A percentile compares a stretch with the other conserved stretches of the same genome.
These are phyloP conservation scores for Marisa cornuarietis DNA, from an alignment of 1,140 invertebrate species.

Conservation along the genomic window DNA sequence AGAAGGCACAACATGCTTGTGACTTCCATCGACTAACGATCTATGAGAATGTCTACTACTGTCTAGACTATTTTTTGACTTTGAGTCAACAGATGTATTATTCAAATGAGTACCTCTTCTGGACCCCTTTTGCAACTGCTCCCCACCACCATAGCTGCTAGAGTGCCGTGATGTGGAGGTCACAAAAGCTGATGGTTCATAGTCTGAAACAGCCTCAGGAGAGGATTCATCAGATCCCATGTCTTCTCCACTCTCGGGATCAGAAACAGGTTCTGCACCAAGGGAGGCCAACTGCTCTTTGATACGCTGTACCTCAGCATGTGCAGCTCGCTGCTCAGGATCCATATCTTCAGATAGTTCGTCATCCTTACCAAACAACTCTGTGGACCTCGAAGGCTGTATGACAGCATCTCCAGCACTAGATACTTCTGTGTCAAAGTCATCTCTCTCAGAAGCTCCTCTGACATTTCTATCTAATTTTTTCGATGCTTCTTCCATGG, in stretches of 20 bases:
- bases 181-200: background rate
- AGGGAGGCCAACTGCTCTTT: background rate
- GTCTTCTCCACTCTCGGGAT: conserved; percentile 21
- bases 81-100: background rate
- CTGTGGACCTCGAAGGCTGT: background rate
- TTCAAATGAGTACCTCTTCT: background rate
- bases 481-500: too few relatives aligned
- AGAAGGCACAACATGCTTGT: background rate
- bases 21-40: background rate
- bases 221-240: conserved; percentile 17
- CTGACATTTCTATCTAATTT: background rate
- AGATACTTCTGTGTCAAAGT: conserved; percentile 11
- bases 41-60: background rate
- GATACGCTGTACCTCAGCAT: conserved; percentile 3
- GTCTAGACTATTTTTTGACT: conserved; percentile 2
- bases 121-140: background rate
- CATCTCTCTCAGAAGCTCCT: conserved; percentile 1
- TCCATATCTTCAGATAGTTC: conserved; percentile 14
- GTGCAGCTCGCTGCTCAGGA: conserved; percentile 7
- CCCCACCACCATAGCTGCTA: background rate
- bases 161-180: background rate
- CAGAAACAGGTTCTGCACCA: conserved; percentile 23
- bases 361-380: conserved; percentile 17
- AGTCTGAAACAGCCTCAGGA: background rate
- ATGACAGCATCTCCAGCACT: conserved; percentile 11